Conservation (phyloP, 2,888 invertebrate genomes). For the Malachius bipustulatus region DNA sequence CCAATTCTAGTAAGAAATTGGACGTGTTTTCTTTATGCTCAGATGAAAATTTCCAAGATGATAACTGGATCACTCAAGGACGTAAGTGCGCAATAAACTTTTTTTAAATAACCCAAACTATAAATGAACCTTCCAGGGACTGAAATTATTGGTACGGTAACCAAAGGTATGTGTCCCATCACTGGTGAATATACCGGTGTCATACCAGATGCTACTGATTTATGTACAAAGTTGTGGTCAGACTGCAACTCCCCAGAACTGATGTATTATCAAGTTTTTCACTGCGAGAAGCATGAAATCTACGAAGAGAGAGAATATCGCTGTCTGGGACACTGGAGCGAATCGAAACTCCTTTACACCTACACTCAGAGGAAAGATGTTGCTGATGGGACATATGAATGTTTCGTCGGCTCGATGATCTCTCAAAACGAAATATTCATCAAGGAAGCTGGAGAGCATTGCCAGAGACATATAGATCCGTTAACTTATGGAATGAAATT, state of each 20-base stretch:
- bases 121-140: slow-evolving; percentile 17
- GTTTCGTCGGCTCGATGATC: slow-evolving; percentile 50
- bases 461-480: slow-evolving; percentile 48
- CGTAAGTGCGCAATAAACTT: slow-evolving; percentile 37
- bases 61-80: slow-evolving; percentile 51
- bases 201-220: slow-evolving; percentile 46
- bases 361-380: slow-evolving; percentile 52
- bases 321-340: slow-evolving; percentile 55
- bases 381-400: slow-evolving; percentile 46
- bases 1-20: slow-evolving; percentile 27
- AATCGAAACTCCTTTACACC: slow-evolving; percentile 48
- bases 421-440: slow-evolving; percentile 49
- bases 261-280: slow-evolving; percentile 54
- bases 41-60: slow-evolving; percentile 39
- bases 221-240: slow-evolving; percentile 53
- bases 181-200: slow-evolving; percentile 52
- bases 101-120: not conserved
- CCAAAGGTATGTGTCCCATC: slow-evolving; percentile 44
- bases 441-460: slow-evolving; percentile 54
- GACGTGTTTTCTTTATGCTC: slow-evolving; percentile 29
- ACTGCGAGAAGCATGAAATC: slow-evolving; percentile 46
- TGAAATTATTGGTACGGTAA: slow-evolving; percentile 20
- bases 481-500: slow-evolving; percentile 50
- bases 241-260: slow-evolving; percentile 51
- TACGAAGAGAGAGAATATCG: slow-evolving; percentile 54